These are phyloP conservation scores for Phallusia fumigata DNA, from an alignment of 23 tunicate species.

Conservation along the genomic window DNA sequence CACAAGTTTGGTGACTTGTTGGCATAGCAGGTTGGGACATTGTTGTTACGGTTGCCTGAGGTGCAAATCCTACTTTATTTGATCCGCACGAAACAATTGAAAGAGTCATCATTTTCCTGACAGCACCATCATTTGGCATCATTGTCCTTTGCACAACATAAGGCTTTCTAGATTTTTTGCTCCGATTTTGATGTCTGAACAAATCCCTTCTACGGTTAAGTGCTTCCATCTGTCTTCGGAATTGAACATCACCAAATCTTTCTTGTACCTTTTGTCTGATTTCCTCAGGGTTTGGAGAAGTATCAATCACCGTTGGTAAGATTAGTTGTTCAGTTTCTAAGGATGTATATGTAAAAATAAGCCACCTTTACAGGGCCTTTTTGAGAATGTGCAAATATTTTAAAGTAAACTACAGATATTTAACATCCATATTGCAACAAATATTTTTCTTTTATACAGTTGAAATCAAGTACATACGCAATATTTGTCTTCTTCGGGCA, in stretches of 20 bases:
- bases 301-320: not conserved
- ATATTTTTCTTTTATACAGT: too few relatives aligned
- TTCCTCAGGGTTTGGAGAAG: slow-evolving; percentile 8
- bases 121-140: slow-evolving; percentile 38
- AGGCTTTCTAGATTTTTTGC: slow-evolving; percentile 32
- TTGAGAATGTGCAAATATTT: too few relatives aligned
- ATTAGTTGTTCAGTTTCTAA: not conserved
- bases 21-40: not conserved
- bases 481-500: slow-evolving; percentile 16
- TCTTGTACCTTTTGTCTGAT: slow-evolving; percentile 35
- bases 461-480: not conserved
- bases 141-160: slow-evolving; percentile 48
- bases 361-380: too few relatives aligned
- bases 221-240: slow-evolving; percentile 56
- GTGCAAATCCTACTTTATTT: slow-evolving; percentile 60
- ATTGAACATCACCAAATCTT: slow-evolving; percentile 40
- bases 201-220: slow-evolving; percentile 44
- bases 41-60: slow-evolving; percentile 4
- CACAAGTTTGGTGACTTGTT: not conserved
- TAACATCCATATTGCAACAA: too few relatives aligned
- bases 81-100: slow-evolving; percentile 48
- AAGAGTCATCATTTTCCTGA: slow-evolving; percentile 71
- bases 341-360: too few relatives aligned
- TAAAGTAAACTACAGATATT: too few relatives aligned
- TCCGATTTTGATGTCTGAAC: slow-evolving; percentile 32